Evolutionary conservation across 2,113 vertebrate genomes (phyloP).

Genomic region (Menura novaehollandiae): DNA sequence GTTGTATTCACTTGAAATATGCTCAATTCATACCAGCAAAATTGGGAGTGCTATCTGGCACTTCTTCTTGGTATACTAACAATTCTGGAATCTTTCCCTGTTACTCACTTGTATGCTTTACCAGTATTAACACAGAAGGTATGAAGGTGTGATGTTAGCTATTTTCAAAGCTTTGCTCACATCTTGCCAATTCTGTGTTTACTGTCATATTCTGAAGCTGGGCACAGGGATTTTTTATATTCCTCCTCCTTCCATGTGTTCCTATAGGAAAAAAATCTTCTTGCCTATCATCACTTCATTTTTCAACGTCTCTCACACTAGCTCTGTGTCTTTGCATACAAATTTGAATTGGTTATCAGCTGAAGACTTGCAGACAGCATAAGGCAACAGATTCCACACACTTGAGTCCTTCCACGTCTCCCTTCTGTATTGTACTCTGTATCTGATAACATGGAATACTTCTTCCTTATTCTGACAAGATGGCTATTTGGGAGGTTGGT

Average conservation of each 20-base stretch:
- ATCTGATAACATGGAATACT: background rate
- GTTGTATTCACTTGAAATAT: background rate
- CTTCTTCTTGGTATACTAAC: background rate
- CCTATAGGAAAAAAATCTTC: background rate
- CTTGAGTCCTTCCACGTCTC: accelerated
- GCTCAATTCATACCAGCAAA: background rate
- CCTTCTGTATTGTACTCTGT: background rate
- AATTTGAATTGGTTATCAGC: background rate
- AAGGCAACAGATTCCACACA: background rate
- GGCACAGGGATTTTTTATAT: background rate
- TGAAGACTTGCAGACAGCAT: background rate
- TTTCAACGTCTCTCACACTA: background rate
- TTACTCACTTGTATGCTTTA: background rate
- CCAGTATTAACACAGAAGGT: background rate
- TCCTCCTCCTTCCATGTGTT: background rate
- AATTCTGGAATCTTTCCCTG: background rate
- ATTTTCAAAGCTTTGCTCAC: background rate
- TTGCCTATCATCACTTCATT: background rate
- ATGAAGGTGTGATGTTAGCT: background rate
- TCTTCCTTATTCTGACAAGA: background rate
- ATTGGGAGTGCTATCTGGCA: background rate
- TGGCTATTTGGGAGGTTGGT: background rate
- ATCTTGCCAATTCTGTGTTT: slow-evolving; percentile 14
- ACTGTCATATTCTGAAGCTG: background rate
- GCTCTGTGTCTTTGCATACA: background rate